Conservation (phyloP, 2,797 vertebrate species). For the Aplochiton taeniatus region DNA sequence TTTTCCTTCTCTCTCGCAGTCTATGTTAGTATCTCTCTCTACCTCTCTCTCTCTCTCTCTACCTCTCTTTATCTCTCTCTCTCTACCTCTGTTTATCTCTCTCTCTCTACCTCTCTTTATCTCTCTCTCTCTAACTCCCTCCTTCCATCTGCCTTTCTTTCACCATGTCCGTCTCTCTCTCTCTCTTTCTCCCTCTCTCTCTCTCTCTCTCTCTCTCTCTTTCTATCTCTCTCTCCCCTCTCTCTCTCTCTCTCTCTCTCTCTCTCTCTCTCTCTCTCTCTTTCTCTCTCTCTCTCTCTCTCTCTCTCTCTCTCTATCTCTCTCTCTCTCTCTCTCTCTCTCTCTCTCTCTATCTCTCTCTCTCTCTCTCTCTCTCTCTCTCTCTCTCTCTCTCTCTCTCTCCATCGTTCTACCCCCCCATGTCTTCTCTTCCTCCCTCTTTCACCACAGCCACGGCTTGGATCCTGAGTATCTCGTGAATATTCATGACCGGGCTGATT, state of each 20-base stretch:
- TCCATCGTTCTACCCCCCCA: no score
- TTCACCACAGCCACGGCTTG: conserved; percentile 8
- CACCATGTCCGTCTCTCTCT: neutral
- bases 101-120: neutral
- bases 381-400: no score
- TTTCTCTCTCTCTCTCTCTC: neutral
- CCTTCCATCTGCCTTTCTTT: neutral
- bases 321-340: no score
- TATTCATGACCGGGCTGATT: conserved; percentile 55
- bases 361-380: no score
- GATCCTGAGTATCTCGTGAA: conserved; percentile 45
- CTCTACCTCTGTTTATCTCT: neutral
- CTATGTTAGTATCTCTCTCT: neutral
- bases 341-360: no score
- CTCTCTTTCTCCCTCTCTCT: neutral
- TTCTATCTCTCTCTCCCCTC: neutral
- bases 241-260: neutral
- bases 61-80: neutral
- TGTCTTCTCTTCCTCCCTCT: neutral
- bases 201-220: neutral
- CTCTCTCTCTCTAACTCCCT: neutral
- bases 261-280: neutral
- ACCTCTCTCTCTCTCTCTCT: neutral
- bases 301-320: no score
- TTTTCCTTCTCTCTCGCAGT: neutral